phyloP scores from a whole-genome alignment of 2,797 vertebrate species.

The Rallus crepitans region DNA sequence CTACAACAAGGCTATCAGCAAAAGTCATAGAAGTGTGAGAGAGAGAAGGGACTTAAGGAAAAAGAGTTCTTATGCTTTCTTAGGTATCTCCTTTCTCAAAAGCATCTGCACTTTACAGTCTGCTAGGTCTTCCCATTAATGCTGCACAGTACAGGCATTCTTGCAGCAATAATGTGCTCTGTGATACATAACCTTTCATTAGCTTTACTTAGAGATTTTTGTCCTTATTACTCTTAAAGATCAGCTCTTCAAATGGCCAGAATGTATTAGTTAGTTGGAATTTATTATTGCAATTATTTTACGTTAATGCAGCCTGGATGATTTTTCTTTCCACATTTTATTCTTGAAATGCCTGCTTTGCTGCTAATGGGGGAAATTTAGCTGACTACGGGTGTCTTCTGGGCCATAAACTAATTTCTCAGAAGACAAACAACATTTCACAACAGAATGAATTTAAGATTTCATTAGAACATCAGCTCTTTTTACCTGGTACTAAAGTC shows the following conservation, averaged over 20 bases:
- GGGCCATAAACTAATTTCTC: neutral
- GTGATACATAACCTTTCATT: neutral
- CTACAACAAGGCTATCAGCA: neutral
- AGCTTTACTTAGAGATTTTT: constrained; percentile 17
- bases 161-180: neutral
- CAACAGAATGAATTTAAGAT: neutral
- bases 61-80: neutral
- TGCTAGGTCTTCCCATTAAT: neutral
- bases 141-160: neutral
- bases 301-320: neutral
- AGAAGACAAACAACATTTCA: neutral
- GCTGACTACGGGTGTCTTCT: neutral
- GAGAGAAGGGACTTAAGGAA: neutral
- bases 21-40: neutral
- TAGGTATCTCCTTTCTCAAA: neutral
- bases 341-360: neutral
- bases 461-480: neutral
- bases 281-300: constrained; percentile 15
- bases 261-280: neutral
- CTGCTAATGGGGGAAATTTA: neutral
- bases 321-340: neutral
- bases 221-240: constrained; percentile 14
- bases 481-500: neutral
- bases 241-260: neutral
- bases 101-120: neutral